A percentile compares a stretch with the other conserved stretches of the same genome.
These are phyloP conservation scores for Paradoxurus hermaphroditus DNA, from an alignment of 2,113 vertebrate genomes.

Conservation along the genomic window DNA sequence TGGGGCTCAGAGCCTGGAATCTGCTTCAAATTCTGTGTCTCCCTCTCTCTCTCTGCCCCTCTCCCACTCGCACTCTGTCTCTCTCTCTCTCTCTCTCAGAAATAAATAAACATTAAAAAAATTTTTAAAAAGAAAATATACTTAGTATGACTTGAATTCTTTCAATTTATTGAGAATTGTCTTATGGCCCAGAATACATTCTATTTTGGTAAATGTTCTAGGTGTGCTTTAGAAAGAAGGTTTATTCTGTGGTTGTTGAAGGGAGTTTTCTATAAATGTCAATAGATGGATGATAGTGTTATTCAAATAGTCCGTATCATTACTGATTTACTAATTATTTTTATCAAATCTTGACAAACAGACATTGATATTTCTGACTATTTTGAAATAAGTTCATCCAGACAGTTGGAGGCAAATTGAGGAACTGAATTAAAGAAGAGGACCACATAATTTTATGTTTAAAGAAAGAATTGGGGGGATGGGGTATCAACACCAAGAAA, in stretches of 20 bases:
- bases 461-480: neutral
- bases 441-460: neutral
- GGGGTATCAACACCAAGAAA: neutral
- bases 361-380: neutral
- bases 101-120: too few relatives aligned
- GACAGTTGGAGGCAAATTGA: neutral
- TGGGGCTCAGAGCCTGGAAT: too few relatives aligned
- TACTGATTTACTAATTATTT: conserved; percentile 12
- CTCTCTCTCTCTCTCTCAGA: too few relatives aligned
- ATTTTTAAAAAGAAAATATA: too few relatives aligned
- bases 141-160: neutral
- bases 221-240: neutral
- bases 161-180: neutral
- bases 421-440: neutral
- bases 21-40: too few relatives aligned
- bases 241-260: neutral
- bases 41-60: too few relatives aligned
- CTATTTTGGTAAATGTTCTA: neutral
- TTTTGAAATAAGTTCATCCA: conserved; percentile 9
- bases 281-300: neutral
- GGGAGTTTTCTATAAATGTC: conserved; percentile 21
- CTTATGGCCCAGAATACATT: neutral
- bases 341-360: neutral
- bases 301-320: neutral
- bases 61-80: too few relatives aligned